Conservation (phyloP, 2,113 vertebrate species). For the Trogon melanurus region DNA sequence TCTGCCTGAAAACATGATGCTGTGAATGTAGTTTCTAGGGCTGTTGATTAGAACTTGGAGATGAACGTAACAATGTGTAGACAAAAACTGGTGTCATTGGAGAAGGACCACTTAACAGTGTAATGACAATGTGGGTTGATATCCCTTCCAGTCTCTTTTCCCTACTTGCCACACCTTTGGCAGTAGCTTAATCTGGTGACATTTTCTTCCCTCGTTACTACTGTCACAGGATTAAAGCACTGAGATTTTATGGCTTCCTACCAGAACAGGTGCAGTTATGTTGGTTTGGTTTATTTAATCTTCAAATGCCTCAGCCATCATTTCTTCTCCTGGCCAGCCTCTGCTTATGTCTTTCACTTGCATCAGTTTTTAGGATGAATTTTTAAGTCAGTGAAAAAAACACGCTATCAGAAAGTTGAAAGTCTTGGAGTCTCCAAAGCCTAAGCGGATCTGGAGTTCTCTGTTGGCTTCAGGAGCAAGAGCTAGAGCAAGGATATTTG, state of each 20-base stretch:
- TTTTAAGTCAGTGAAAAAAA: not conserved
- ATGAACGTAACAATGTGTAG: not conserved
- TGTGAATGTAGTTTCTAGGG: not conserved
- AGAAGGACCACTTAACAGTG: conserved; percentile 2
- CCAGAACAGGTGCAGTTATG: not conserved
- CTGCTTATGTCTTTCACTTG: not conserved
- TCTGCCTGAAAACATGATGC: not conserved
- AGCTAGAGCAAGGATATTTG: not conserved
- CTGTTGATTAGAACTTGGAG: conserved; percentile 10
- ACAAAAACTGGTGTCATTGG: not conserved
- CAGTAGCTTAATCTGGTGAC: not conserved
- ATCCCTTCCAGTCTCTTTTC: conserved; percentile 2
- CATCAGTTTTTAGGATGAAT: not conserved
- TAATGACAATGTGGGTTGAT: conserved; percentile 35
- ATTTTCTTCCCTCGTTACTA: conserved; percentile 29
- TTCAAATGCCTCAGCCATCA: not conserved
- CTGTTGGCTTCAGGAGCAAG: not conserved
- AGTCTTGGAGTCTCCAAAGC: not conserved
- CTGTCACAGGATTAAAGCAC: not conserved
- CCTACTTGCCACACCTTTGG: conserved; percentile 14
- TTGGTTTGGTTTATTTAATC: not conserved
- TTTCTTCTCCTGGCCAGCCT: not conserved
- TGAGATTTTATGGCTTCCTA: not conserved
- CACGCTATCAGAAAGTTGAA: not conserved
- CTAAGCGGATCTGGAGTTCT: not conserved